Conservation (phyloP, 2,888 invertebrate species). For the Iselma pallidipennis region DNA sequence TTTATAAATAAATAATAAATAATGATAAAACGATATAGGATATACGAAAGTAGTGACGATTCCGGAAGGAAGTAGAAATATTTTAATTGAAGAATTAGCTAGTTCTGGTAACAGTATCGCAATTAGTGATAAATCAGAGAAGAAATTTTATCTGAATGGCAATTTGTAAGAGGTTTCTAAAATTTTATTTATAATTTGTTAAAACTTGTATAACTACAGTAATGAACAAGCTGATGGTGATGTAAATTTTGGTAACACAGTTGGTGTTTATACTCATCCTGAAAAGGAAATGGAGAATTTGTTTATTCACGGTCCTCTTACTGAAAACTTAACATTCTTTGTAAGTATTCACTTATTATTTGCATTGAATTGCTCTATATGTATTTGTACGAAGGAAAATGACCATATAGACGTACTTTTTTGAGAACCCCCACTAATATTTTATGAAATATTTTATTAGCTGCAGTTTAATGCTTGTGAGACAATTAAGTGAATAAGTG, state of each 20-base stretch:
- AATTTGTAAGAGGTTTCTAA: slow-evolving; percentile 58
- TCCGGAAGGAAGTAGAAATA: slow-evolving; percentile 64
- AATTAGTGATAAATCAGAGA: slow-evolving; percentile 56
- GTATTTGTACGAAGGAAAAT: too few species aligned
- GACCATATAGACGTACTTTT: too few species aligned
- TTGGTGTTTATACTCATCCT: slow-evolving; percentile 58
- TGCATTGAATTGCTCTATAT: too few species aligned
- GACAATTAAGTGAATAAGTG: not conserved
- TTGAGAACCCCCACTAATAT: too few species aligned
- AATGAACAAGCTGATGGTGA: slow-evolving; percentile 53
- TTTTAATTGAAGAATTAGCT: slow-evolving; percentile 62
- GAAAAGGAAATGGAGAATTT: slow-evolving; percentile 62
- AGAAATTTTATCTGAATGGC: slow-evolving; percentile 65
- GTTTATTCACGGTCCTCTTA: slow-evolving; percentile 65
- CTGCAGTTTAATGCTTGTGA: not conserved
- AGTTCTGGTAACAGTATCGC: slow-evolving; percentile 64
- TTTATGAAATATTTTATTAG: too few species aligned
- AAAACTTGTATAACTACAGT: slow-evolving; percentile 33
- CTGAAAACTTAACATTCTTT: slow-evolving; percentile 63
- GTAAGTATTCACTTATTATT: slow-evolving; percentile 53
- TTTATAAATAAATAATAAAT: too few species aligned
- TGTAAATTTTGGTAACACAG: slow-evolving; percentile 56
- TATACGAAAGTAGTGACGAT: slow-evolving; percentile 65
- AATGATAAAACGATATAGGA: slow-evolving; percentile 43
- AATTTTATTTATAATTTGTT: slow-evolving; percentile 1